A percentile compares a stretch with the other conserved stretches of the same genome.
phyloP scores from a whole-genome alignment of 2,888 invertebrate species.

The Azorinus chamasolen region DNA sequence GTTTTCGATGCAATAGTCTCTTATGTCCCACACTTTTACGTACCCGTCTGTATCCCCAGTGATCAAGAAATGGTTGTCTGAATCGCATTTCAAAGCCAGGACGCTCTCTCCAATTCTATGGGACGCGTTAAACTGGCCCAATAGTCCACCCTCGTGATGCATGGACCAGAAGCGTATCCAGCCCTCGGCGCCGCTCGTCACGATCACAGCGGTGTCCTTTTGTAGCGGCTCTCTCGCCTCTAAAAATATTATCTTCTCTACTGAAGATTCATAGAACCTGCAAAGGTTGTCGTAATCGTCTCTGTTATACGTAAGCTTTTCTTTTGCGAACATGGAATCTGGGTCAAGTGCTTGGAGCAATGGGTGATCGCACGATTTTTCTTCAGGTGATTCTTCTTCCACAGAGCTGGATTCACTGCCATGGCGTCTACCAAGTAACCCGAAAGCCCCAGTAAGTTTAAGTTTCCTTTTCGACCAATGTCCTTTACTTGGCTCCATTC shows the following conservation, averaged over 20 bases:
- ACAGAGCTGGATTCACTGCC: not conserved
- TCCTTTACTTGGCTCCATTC: not conserved
- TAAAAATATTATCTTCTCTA: slow-evolving; percentile 89
- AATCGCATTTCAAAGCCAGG: slow-evolving; percentile 91
- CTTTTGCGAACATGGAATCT: slow-evolving; percentile 6
- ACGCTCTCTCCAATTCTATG: slow-evolving; percentile 89
- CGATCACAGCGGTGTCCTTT: slow-evolving; percentile 89
- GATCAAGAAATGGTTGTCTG: slow-evolving; percentile 90
- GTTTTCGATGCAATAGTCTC: slow-evolving; percentile 89
- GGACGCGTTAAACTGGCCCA: slow-evolving; percentile 90
- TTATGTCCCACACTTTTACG: slow-evolving; percentile 93
- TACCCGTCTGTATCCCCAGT: slow-evolving; percentile 90
- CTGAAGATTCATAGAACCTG: slow-evolving; percentile 75
- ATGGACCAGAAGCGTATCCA: slow-evolving; percentile 93
- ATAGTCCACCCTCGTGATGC: slow-evolving; percentile 91
- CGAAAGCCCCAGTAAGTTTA: slow-evolving; percentile 9
- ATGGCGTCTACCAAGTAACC: slow-evolving; percentile 17
- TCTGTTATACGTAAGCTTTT: slow-evolving; percentile 31
- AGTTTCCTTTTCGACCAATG: slow-evolving; percentile 25
- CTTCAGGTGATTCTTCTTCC: slow-evolving; percentile 1
- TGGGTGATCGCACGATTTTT: slow-evolving; percentile 63
- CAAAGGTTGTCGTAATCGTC: slow-evolving; percentile 72
- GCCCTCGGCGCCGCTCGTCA: slow-evolving; percentile 92
- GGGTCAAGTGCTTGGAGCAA: slow-evolving; percentile 61
- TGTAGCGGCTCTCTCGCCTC: slow-evolving; percentile 88